Conservation (phyloP, 2,797 vertebrate genomes). For the Argentina silus region DNA sequence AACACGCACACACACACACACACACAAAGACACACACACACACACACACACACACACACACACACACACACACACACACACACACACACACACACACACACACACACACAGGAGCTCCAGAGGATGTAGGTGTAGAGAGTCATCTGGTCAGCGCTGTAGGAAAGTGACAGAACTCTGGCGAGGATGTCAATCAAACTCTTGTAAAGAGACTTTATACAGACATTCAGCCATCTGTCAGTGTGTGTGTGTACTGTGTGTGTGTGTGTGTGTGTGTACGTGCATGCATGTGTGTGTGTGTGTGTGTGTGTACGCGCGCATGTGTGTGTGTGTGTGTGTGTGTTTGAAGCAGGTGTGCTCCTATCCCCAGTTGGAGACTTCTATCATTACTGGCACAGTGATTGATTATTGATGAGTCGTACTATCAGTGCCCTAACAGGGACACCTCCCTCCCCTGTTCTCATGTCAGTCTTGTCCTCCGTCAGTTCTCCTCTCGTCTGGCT, state of each 20-base stretch:
- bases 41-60: conserved; percentile 8
- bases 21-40: conserved; percentile 34
- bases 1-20: conserved; percentile 31
- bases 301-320: not conserved
- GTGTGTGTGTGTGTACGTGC: conserved; percentile 6
- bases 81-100: conserved; percentile 18
- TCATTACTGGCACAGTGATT: too few species aligned
- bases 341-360: not conserved
- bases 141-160: too few species aligned
- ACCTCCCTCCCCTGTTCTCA: too few species aligned
- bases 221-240: not conserved
- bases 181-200: too few species aligned
- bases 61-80: conserved; percentile 30
- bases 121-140: not conserved
- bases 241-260: not conserved
- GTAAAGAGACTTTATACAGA: too few species aligned
- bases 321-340: not conserved
- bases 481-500: not conserved
- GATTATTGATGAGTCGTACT: too few species aligned
- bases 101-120: not conserved
- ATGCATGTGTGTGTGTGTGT: conserved; percentile 3
- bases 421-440: too few species aligned
- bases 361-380: too few species aligned
- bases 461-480: not conserved
- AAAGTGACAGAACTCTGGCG: too few species aligned